phyloP scores from a whole-genome alignment of 2,113 vertebrate genomes.

The Hippocampus mohnikei region DNA sequence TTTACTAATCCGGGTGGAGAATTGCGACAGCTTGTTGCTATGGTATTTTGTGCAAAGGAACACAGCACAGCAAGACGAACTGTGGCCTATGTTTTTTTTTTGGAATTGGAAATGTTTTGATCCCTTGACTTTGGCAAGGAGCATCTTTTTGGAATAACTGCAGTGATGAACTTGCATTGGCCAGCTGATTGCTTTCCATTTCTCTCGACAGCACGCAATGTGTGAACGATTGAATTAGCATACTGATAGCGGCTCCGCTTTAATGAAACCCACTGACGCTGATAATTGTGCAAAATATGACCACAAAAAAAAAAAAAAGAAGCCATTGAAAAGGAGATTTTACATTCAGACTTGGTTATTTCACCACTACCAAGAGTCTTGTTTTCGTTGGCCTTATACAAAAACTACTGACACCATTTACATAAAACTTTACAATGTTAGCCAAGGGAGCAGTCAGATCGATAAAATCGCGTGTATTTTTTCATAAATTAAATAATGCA shows the following conservation, averaged over 20 bases:
- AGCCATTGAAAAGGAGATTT: background rate
- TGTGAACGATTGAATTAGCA: constrained; percentile 38
- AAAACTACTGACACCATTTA: background rate
- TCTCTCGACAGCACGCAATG: background rate
- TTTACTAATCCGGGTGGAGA: background rate
- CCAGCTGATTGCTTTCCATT: constrained; percentile 21
- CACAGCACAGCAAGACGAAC: constrained; percentile 11
- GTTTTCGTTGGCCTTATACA: background rate
- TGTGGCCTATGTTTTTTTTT: background rate
- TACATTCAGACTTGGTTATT: background rate
- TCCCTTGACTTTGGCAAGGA: constrained; percentile 1
- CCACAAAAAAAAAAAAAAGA: background rate
- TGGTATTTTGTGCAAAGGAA: constrained; percentile 20
- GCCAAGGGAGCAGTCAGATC: too few relatives aligned
- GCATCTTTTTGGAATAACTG: constrained; percentile 13
- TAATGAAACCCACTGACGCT: background rate
- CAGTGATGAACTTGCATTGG: constrained; percentile 23
- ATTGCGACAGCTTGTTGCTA: constrained; percentile 25
- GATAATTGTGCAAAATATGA: background rate
- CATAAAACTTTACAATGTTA: too few relatives aligned
- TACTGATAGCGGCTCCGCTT: constrained; percentile 4
- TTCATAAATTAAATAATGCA: too few relatives aligned
- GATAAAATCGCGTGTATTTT: too few relatives aligned
- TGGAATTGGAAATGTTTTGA: background rate
- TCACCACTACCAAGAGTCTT: background rate